Evolutionary conservation across 1,140 invertebrate species (phyloP).

Genomic region (Ostrea edulis): DNA sequence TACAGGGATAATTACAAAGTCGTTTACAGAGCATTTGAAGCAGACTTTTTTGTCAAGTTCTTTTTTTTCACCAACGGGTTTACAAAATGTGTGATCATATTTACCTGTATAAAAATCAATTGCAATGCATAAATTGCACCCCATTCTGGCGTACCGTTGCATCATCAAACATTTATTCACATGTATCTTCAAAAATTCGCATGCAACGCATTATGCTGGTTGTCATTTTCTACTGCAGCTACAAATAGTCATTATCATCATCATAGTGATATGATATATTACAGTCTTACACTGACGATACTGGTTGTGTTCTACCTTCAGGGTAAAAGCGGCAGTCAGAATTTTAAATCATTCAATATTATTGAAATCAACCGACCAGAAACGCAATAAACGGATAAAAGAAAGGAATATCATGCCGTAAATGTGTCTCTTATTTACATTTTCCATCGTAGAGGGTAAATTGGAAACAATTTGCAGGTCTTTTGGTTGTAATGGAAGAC

Average conservation of each 20-base stretch:
- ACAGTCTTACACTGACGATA: not conserved
- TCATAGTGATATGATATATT: not conserved
- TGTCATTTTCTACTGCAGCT: not conserved
- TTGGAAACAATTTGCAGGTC: not conserved
- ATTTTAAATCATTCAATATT: not conserved
- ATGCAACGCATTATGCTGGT: no score
- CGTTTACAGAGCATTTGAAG: no score
- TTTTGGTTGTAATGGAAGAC: not conserved
- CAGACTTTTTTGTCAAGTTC: no score
- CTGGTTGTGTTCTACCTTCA: not conserved
- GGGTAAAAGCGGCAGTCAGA: not conserved
- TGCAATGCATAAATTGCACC: no score
- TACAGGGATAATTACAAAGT: no score
- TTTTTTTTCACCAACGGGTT: no score
- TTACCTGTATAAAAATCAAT: no score
- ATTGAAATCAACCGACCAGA: constrained; percentile 24
- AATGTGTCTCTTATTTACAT: constrained; percentile 10
- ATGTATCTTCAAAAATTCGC: no score
- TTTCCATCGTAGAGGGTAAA: not conserved
- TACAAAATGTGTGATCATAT: no score
- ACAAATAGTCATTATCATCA: not conserved
- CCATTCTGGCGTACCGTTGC: no score
- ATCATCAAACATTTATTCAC: no score
- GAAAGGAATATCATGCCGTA: not conserved
- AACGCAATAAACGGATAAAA: constrained; percentile 25